These are phyloP conservation scores for Saccopteryx bilineata DNA, from an alignment of 2,113 vertebrate species.

Conservation along the genomic window DNA sequence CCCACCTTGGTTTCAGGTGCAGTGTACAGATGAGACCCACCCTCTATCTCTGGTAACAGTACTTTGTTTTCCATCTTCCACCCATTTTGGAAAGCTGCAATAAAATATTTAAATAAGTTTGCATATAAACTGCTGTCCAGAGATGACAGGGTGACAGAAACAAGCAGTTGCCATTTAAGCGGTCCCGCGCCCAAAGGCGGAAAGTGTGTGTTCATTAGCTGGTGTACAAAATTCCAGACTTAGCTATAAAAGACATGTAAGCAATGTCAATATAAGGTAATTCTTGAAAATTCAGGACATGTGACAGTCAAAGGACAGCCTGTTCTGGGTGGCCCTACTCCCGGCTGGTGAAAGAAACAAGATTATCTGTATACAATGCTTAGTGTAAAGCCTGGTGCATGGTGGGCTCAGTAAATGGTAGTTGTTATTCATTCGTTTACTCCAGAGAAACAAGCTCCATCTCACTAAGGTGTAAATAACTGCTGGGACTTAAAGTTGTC, in stretches of 20 bases:
- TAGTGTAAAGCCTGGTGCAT: background rate
- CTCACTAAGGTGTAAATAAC: background rate
- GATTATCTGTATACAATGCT: background rate
- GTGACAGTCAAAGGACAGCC: background rate
- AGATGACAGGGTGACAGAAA: background rate
- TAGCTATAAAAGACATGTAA: accelerated
- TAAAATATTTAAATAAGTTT: conserved; percentile 41
- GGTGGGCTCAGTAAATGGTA: too few species aligned
- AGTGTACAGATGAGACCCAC: background rate
- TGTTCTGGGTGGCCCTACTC: too few species aligned
- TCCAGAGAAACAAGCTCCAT: background rate
- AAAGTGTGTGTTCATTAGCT: accelerated
- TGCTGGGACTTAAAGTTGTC: background rate
- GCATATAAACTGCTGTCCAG: background rate
- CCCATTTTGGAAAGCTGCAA: background rate
- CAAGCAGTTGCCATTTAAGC: too few species aligned
- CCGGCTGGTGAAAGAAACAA: background rate
- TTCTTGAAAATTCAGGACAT: background rate
- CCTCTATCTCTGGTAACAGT: conserved; percentile 19
- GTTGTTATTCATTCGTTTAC: background rate
- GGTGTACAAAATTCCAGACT: background rate
- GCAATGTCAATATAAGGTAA: too few species aligned
- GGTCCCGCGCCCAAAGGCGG: background rate
- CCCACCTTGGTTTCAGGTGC: background rate
- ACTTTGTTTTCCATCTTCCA: background rate